Evolutionary conservation across 2,888 invertebrate species (phyloP).

Genomic region (Ectobius pallidus): DNA sequence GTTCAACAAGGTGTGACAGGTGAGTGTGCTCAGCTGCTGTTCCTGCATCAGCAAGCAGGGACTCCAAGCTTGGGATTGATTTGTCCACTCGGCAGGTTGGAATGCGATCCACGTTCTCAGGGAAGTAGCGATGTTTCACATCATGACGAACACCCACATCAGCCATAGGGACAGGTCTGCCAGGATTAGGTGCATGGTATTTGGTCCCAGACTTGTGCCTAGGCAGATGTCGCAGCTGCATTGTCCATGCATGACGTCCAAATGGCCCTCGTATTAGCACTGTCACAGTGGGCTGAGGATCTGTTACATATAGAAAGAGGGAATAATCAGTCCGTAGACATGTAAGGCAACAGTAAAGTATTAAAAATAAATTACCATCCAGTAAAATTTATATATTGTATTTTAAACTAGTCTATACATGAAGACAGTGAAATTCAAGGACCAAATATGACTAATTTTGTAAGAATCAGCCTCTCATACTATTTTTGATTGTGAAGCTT

Average conservation of each 20-base stretch:
- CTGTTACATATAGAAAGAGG: conserved; percentile 58
- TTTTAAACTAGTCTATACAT: too few species aligned
- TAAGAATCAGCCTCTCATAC: too few species aligned
- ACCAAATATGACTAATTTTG: too few species aligned
- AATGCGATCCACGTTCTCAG: conserved; percentile 79
- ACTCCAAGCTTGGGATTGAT: conserved; percentile 87
- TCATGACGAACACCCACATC: conserved; percentile 71
- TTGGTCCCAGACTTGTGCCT: conserved; percentile 77
- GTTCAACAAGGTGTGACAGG: conserved; percentile 73
- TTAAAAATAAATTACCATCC: too few species aligned
- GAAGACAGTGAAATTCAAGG: too few species aligned
- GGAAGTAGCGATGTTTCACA: conserved; percentile 76
- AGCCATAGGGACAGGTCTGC: conserved; percentile 77
- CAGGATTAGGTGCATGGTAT: conserved; percentile 62
- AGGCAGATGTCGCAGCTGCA: conserved; percentile 86
- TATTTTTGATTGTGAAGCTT: too few species aligned
- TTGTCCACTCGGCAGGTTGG: conserved; percentile 86
- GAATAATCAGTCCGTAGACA: too few species aligned
- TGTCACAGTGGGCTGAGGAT: conserved; percentile 91
- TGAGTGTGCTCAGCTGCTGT: conserved; percentile 66
- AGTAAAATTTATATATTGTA: too few species aligned
- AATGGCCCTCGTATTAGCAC: conserved; percentile 91
- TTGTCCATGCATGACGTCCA: conserved; percentile 94
- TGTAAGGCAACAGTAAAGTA: too few species aligned
- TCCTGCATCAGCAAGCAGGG: conserved; percentile 67